These are phyloP conservation scores for Etheostoma cragini DNA, from an alignment of 2,113 vertebrate species.

Conservation along the genomic window DNA sequence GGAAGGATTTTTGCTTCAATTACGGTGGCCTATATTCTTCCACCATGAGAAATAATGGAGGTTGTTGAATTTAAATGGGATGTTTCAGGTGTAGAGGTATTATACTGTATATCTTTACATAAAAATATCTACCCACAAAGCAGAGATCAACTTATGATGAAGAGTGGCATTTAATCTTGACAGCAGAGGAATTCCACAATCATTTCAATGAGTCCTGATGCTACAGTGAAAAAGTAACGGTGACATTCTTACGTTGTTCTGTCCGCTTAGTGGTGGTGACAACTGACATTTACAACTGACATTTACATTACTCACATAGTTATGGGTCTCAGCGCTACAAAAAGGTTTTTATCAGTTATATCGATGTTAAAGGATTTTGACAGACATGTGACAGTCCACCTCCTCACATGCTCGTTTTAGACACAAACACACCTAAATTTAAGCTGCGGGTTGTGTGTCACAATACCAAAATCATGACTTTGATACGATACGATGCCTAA, in stretches of 20 bases:
- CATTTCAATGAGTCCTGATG: slow-evolving; percentile 23
- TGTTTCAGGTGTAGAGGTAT: slow-evolving; percentile 39
- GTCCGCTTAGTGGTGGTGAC: slow-evolving; percentile 28
- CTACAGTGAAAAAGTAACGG: background rate
- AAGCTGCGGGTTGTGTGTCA: background rate
- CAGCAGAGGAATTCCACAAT: slow-evolving; percentile 20
- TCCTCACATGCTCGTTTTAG: background rate
- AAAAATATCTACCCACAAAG: slow-evolving; percentile 31
- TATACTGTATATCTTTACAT: slow-evolving; percentile 49
- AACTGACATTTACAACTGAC: slow-evolving; percentile 50
- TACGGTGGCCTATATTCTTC: slow-evolving; percentile 57
- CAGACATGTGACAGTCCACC: slow-evolving; percentile 11
- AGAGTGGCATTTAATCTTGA: slow-evolving; percentile 44
- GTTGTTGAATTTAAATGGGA: slow-evolving; percentile 66
- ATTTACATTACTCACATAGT: slow-evolving; percentile 37
- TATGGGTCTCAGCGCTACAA: background rate
- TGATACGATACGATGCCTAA: too few relatives aligned
- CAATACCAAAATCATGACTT: too few relatives aligned
- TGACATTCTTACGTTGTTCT: slow-evolving; percentile 37
- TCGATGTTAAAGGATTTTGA: slow-evolving; percentile 1
- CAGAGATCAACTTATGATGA: slow-evolving; percentile 43
- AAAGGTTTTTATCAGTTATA: background rate
- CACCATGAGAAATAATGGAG: slow-evolving; percentile 61
- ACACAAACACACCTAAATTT: background rate
- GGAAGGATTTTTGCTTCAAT: slow-evolving; percentile 69